Evolutionary conservation across 1,140 invertebrate species (phyloP).

Genomic region (Lordiphosa stackelbergi): DNA sequence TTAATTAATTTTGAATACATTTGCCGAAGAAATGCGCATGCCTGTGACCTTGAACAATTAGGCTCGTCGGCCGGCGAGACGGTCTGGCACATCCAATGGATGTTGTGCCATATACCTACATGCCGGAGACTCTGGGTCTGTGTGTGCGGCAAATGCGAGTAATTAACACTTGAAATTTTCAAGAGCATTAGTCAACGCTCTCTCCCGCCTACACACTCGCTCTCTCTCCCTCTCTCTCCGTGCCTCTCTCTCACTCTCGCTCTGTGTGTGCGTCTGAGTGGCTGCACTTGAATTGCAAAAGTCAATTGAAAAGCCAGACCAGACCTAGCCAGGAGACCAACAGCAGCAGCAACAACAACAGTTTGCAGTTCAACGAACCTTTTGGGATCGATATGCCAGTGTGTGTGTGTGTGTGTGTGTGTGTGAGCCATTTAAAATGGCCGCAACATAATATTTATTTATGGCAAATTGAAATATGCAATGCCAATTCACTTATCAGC

Average conservation of each 20-base stretch:
- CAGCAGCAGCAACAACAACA: slow-evolving; percentile 17
- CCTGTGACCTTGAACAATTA: slow-evolving; percentile 70
- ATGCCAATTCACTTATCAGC: slow-evolving; percentile 16
- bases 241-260: slow-evolving; percentile 4
- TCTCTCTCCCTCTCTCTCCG: slow-evolving; percentile 13
- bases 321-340: slow-evolving; percentile 13
- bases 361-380: slow-evolving; percentile 57
- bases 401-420: slow-evolving; percentile 1
- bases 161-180: slow-evolving; percentile 70
- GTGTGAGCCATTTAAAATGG: slow-evolving; percentile 51
- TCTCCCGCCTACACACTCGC: slow-evolving; percentile 12
- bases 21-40: slow-evolving; percentile 63
- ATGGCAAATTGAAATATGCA: slow-evolving; percentile 43
- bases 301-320: slow-evolving; percentile 43
- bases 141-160: slow-evolving; percentile 53
- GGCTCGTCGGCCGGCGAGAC: slow-evolving; percentile 40
- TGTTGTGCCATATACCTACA: slow-evolving; percentile 55
- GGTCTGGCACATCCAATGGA: slow-evolving; percentile 42
- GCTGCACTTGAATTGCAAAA: slow-evolving; percentile 57
- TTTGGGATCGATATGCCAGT: slow-evolving; percentile 39
- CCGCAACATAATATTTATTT: slow-evolving; percentile 42
- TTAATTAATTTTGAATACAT: slow-evolving; percentile 69
- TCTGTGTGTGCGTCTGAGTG: slow-evolving; percentile 46
- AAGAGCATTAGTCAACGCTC: slow-evolving; percentile 56
- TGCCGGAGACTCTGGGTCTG: slow-evolving; percentile 11